Base-by-base conservation (phyloP, 2,888 invertebrate species). In the Aproaerema taeniolella region DNA sequence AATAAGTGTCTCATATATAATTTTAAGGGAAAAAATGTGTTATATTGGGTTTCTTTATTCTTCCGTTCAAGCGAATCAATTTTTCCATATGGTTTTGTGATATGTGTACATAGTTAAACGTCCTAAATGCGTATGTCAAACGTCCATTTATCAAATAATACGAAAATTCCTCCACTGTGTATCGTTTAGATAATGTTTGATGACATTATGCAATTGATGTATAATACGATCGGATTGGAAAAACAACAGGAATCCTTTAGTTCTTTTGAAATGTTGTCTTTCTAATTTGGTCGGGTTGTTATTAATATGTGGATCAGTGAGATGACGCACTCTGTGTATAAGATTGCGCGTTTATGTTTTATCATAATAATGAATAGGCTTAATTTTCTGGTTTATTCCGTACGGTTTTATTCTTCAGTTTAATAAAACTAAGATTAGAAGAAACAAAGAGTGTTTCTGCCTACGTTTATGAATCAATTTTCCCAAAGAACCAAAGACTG, bases 151-250 rank as follows among this genome's bases (percentile, higher is more conserved):
- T 60, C 61, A 63, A 67, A 77, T 68, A 75, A 67, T 67, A 58
- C 62, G 31, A 17, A 49, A 65, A 76, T 85, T 83, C 81, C 85
- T 83, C 81, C 71, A 74, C 82, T 83, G 82, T 83, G 79, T 82
- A 79, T 74, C 17, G 65, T 68, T 67, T 74, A 73, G 67, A 63
- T 60, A 42, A 58, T 71, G 65, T 65, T 65, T 57, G 63, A 70
- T 66, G 66, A 61, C 62, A 57, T 65, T 50, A 58, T 64, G 72
- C 71, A 68, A 68, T 67, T 63, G 20, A 53, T 60, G 55, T 45
- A 44, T 44, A 30, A 32, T 17, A 45, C 43, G 43, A 46, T 50
- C 48, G 47, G 49, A 41, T 47, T 39, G 40, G 39, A 43, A 41
- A 38, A 48, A 41, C 26, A 10, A 6, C 36, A 1, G n/a, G n/a